Conservation (phyloP, 2,113 vertebrate species). For the Ceratotherium simum region DNA sequence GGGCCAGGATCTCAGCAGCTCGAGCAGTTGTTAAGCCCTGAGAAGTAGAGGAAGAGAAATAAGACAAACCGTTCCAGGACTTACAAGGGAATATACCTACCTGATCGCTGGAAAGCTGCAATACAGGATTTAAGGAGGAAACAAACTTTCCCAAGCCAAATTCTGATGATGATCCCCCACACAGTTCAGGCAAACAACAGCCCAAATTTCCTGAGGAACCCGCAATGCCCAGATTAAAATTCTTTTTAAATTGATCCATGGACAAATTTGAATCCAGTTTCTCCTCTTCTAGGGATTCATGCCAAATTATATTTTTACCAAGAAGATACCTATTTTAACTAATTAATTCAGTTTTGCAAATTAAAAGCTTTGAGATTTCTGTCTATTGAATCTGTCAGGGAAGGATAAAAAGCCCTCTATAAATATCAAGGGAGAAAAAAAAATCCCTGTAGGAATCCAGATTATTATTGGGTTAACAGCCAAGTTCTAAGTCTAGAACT, state of each 20-base stretch:
- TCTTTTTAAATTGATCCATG: neutral
- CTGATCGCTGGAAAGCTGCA: neutral
- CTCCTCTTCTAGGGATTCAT: neutral
- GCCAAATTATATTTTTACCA: neutral
- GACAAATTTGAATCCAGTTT: neutral
- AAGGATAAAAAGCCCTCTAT: neutral
- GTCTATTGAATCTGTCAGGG: neutral
- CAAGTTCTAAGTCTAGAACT: neutral
- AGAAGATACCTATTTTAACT: neutral
- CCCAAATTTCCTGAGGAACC: neutral
- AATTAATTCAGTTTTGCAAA: neutral
- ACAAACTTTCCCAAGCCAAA: too few relatives aligned
- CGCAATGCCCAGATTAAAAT: neutral
- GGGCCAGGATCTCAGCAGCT: slow-evolving; percentile 94
- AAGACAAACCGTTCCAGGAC: neutral
- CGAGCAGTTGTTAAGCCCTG: slow-evolving; percentile 93
- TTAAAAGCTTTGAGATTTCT: slow-evolving; percentile 8
- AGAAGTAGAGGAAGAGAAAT: neutral
- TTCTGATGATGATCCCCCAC: too few relatives aligned
- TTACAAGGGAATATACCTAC: fast-evolving
- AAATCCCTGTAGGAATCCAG: neutral
- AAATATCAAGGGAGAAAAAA: neutral
- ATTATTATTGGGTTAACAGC: neutral
- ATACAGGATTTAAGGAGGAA: neutral
- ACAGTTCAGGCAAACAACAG: neutral